Evolutionary conservation across 2,888 invertebrate genomes (phyloP).

Genomic region (Ferdinandea cuprea): DNA sequence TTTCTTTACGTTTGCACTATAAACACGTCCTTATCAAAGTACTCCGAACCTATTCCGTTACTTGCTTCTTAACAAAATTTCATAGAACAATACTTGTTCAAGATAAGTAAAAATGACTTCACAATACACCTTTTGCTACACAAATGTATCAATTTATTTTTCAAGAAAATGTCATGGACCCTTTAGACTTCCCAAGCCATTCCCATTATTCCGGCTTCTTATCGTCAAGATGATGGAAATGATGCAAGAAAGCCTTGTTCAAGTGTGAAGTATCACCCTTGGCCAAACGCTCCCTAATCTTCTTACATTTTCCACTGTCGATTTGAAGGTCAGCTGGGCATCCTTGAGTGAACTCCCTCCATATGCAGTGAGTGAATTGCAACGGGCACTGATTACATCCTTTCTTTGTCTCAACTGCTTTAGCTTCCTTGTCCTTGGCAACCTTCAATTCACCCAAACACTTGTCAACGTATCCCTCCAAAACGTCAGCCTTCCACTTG

Average conservation of each 20-base stretch:
- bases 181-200: background rate
- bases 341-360: conserved; percentile 75
- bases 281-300: conserved; percentile 75
- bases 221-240: conserved; percentile 61
- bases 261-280: conserved; percentile 71
- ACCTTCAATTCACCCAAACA: conserved; percentile 73
- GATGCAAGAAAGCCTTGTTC: conserved; percentile 73
- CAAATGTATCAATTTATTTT: background rate
- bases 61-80: too few relatives aligned
- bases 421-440: conserved; percentile 5
- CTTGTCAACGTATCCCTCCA: conserved; percentile 76
- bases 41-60: too few relatives aligned
- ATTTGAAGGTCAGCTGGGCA: conserved; percentile 77
- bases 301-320: conserved; percentile 75
- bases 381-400: conserved; percentile 75
- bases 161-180: background rate
- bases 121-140: too few relatives aligned
- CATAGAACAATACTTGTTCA: too few relatives aligned
- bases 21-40: too few relatives aligned
- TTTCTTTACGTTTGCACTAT: too few relatives aligned
- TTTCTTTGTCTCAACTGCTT: conserved; percentile 4
- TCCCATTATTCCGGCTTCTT: conserved; percentile 21
- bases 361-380: conserved; percentile 76
- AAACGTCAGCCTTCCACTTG: conserved; percentile 71
- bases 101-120: too few relatives aligned